Evolutionary conservation across 2,113 vertebrate species (phyloP).

Genomic region (Colaptes auratus): DNA sequence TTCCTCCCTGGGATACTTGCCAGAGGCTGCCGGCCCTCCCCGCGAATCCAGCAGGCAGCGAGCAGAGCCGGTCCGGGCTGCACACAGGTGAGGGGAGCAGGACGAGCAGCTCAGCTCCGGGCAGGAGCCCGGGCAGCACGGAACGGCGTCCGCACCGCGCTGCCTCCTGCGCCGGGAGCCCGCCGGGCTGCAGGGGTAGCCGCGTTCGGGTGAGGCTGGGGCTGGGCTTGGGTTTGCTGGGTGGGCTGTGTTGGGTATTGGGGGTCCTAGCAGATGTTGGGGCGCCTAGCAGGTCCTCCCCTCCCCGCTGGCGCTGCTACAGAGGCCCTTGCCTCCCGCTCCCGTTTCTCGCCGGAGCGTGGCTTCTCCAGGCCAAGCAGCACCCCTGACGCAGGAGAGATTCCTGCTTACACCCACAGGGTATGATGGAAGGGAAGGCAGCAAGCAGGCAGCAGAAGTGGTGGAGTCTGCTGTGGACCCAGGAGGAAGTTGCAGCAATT

Average conservation of each 20-base stretch:
- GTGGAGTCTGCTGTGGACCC: neutral
- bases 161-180: neutral
- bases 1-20: neutral
- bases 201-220: rapidly evolving
- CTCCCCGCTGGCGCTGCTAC: rapidly evolving
- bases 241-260: rapidly evolving
- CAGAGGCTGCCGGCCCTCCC: neutral
- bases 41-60: neutral
- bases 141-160: rapidly evolving
- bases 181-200: neutral
- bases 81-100: neutral
- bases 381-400: neutral
- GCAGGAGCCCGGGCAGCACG: rapidly evolving
- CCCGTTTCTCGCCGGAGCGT: rapidly evolving
- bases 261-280: no score
- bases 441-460: neutral
- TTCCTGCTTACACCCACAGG: rapidly evolving
- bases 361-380: neutral
- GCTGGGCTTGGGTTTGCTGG: rapidly evolving
- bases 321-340: rapidly evolving
- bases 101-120: neutral
- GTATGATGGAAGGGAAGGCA: neutral
- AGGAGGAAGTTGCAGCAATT: slow-evolving; percentile 38
- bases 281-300: neutral
- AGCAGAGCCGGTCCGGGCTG: neutral